A percentile compares a stretch with the other conserved stretches of the same genome.
Evolutionary conservation across 1,140 invertebrate genomes (phyloP).

Genomic region (Drosophila melanica): DNA sequence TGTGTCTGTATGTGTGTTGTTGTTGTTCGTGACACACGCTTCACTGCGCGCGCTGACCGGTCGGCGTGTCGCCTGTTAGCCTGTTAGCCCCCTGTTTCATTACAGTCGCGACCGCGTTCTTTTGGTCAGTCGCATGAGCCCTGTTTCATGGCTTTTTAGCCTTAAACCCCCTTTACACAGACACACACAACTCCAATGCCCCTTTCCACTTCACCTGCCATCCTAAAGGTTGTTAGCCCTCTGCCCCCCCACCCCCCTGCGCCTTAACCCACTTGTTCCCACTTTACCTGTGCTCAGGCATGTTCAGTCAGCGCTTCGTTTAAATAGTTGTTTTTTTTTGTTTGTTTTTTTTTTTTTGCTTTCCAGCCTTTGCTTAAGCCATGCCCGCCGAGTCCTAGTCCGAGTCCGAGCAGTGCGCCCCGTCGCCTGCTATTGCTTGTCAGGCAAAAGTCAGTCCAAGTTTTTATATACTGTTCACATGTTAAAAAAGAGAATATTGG

Average conservation of each 20-base stretch:
- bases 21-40: conserved; percentile 46
- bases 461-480: background rate
- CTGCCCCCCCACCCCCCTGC: too few species aligned
- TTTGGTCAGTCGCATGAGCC: conserved; percentile 36
- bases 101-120: conserved; percentile 40
- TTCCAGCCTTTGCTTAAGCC: conserved; percentile 16
- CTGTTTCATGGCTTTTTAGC: conserved; percentile 38
- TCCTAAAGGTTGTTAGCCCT: background rate
- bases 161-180: background rate
- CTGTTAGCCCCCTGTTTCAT: conserved; percentile 1
- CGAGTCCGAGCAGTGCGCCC: background rate
- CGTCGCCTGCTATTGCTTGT: too few species aligned
- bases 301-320: conserved; percentile 64
- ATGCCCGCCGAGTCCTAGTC: conserved; percentile 7
- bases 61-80: conserved; percentile 57
- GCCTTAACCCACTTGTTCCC: background rate
- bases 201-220: too few species aligned
- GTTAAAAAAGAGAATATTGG: too few species aligned
- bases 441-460: background rate
- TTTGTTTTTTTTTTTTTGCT: conserved; percentile 4
- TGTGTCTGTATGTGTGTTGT: conserved; percentile 17
- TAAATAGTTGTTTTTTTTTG: conserved; percentile 14
- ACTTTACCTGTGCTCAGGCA: conserved; percentile 50
- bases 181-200: too few species aligned
- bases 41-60: conserved; percentile 39